Conservation (phyloP, 2,797 vertebrate species). For the Falco peregrinus region DNA sequence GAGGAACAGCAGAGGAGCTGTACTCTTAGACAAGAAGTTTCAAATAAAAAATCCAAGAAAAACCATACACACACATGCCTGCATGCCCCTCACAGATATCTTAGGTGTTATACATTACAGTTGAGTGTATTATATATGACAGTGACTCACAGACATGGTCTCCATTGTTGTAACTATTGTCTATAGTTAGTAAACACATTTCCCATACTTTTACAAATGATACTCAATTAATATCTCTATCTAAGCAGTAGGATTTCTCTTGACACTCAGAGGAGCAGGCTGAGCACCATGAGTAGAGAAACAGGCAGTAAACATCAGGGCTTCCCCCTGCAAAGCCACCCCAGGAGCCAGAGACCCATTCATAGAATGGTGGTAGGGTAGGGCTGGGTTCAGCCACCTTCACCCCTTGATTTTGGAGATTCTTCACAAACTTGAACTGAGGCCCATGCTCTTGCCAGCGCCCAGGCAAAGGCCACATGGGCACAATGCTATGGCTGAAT, state of each 20-base stretch:
- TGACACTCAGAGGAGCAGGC: not conserved
- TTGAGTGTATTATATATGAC: not conserved
- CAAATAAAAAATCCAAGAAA: not conserved
- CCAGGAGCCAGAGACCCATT: not conserved
- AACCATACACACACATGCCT: not conserved
- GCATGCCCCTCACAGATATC: accelerated
- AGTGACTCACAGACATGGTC: not conserved
- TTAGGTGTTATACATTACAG: not conserved
- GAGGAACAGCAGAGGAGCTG: not conserved
- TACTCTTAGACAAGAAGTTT: not conserved
- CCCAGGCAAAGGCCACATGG: accelerated
- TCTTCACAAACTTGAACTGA: not conserved
- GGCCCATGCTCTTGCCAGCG: not conserved
- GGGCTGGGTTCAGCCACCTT: not conserved
- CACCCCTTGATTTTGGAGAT: not conserved
- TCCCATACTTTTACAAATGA: not conserved
- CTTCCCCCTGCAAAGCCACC: accelerated
- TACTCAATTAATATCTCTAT: not conserved
- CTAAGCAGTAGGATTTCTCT: not conserved
- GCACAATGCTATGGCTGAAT: not conserved
- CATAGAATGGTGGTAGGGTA: not conserved
- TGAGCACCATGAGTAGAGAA: not conserved
- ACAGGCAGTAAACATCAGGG: accelerated
- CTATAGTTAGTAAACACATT: not conserved
- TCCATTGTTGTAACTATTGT: not conserved